Evolutionary conservation across 2,888 invertebrate species (phyloP), one percentile per base, ranked within the genome.

Genomic region (Escarpia spicata): DNA sequence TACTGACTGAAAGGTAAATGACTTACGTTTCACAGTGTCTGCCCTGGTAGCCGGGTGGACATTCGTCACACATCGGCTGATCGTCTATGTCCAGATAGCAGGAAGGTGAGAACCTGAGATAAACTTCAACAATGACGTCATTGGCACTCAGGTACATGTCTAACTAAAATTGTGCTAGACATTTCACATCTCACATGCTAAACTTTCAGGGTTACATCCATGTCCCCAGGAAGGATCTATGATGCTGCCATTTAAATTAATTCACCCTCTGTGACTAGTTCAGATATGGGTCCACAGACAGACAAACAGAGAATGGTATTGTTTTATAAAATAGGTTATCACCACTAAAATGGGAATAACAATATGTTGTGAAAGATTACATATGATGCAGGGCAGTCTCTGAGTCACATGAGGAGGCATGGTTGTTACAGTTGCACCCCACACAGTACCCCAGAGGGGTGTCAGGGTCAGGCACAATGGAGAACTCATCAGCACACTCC

Each of bases 371-470:
- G 75, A 75, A 26, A 75, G 75, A 75, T 26, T 19, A 92, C 75
- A 75, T 94, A 96, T 96, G 95, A 96, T 94, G 94, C 96, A 96
- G 90, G 95, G 96, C 96, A 92, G 96, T 95, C 92, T 95, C 94
- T 37, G 96, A 95, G 93, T 96, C 96, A 94, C 96, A 96, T 26
- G 95, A 94, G 26, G 95, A 94, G 43, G 96, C 96, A 94, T 97
- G 97, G 75, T 97, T 97, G 95, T 97, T 98, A 96, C 99, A 99
- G 3, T 98, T 98, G 95, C 99, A 99, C 58, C 96, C 97, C 93
- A 95, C 94, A 95, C 96, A 96, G 37, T 95, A 94, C 3, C 95
- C 95, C 2, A 94, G 93, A n/a, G 94, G 94, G n/a, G 94, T 94
- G 15, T 94, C 93, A 3, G 94, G 93, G 58, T 95, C 95, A 2